Conservation (phyloP, 2,888 invertebrate species). For the Rhingia campestris region DNA sequence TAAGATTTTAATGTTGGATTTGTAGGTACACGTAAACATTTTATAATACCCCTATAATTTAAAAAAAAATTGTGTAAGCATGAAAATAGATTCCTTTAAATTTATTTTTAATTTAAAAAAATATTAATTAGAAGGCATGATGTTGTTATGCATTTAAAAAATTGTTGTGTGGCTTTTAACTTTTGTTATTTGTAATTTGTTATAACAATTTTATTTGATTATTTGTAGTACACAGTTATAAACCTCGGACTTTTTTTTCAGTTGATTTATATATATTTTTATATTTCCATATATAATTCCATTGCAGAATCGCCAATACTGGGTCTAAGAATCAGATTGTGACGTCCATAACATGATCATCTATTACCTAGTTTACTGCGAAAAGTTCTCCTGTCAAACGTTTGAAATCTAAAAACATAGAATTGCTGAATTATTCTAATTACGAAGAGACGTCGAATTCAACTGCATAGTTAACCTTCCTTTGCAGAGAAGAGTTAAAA, state of each 20-base stretch:
- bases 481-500: neutral
- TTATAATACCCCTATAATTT: too few relatives aligned
- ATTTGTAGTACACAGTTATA: neutral
- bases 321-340: constrained; percentile 86
- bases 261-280: constrained; percentile 1
- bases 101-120: neutral
- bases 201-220: constrained; percentile 12
- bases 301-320: constrained; percentile 84
- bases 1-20: too few relatives aligned
- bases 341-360: constrained; percentile 83
- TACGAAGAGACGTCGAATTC: neutral
- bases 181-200: constrained; percentile 6
- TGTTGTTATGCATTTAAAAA: constrained; percentile 42
- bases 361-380: neutral
- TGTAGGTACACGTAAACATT: too few relatives aligned
- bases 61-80: too few relatives aligned
- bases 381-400: neutral
- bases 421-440: neutral
- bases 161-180: constrained; percentile 40
- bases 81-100: neutral
- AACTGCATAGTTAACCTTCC: neutral
- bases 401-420: neutral
- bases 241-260: neutral
- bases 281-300: constrained; percentile 37
- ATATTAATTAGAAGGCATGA: neutral